A percentile compares a stretch with the other conserved stretches of the same genome.
Evolutionary conservation across 2,113 vertebrate genomes (phyloP).

Genomic region (Heliornis fulica): DNA sequence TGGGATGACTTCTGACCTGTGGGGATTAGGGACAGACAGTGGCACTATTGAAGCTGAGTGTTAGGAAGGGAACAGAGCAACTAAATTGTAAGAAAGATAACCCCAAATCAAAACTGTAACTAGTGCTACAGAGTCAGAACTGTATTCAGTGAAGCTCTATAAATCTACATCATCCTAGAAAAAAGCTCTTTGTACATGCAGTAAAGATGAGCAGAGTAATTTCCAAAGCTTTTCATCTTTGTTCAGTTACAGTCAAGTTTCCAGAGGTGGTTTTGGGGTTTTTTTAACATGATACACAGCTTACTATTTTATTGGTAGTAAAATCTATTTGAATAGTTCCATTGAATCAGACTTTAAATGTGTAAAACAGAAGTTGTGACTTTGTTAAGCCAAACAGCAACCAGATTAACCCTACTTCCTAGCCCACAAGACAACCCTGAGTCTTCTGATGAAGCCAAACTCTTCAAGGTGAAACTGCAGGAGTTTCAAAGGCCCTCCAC

Average conservation of each 20-base stretch:
- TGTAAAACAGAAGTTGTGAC: neutral
- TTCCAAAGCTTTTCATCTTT: neutral
- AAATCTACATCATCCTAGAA: neutral
- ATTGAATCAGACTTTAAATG: neutral
- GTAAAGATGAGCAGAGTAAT: neutral
- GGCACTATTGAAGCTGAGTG: neutral
- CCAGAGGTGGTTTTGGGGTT: no score
- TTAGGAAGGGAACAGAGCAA: neutral
- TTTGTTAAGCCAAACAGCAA: neutral
- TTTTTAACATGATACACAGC: neutral
- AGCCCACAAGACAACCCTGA: neutral
- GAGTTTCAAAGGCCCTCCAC: neutral
- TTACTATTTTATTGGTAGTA: neutral
- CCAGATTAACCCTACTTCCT: neutral
- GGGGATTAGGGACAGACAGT: accelerated
- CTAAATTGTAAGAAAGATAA: neutral
- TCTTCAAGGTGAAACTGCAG: neutral
- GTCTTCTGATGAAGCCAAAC: neutral
- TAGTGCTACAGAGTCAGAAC: neutral
- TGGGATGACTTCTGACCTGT: neutral
- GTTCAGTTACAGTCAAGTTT: neutral
- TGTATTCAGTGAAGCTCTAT: neutral
- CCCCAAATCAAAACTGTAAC: neutral
- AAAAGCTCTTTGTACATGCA: neutral
- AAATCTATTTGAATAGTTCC: neutral